These are phyloP conservation scores for Enteromius thamalakanensis DNA, from an alignment of 2,797 vertebrate species.

Conservation along the genomic window DNA sequence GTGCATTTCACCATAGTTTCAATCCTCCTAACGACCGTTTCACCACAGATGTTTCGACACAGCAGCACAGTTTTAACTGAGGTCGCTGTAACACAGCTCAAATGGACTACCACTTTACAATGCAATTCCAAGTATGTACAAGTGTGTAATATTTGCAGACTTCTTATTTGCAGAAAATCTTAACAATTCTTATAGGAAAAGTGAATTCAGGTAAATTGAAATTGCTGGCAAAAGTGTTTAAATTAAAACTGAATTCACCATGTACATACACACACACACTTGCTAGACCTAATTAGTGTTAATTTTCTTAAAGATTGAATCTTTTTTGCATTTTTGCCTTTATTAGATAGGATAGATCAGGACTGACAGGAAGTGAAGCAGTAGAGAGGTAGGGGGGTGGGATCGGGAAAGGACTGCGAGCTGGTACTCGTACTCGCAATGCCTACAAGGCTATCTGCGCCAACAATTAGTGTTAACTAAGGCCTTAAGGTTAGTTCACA, in stretches of 20 bases:
- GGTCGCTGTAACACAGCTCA: conserved; percentile 23
- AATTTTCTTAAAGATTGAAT: background rate
- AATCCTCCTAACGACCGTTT: conserved; percentile 42
- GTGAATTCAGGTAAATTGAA: background rate
- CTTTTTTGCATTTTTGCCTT: too few species aligned
- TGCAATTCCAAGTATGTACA: conserved; percentile 8
- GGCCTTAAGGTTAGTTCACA: background rate
- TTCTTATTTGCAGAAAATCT: background rate
- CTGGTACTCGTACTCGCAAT: too few species aligned
- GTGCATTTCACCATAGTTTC: conserved; percentile 38
- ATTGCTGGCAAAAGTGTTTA: background rate
- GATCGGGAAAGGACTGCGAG: too few species aligned
- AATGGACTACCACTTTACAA: conserved; percentile 15
- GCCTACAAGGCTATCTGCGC: too few species aligned
- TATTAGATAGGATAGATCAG: too few species aligned
- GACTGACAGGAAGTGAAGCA: too few species aligned
- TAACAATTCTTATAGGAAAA: background rate
- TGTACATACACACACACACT: background rate
- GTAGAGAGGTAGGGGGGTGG: too few species aligned
- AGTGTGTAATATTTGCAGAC: background rate
- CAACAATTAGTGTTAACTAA: background rate
- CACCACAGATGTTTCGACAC: conserved; percentile 41
- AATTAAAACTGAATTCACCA: background rate
- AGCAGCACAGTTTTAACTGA: conserved; percentile 18
- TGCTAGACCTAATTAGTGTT: background rate